A percentile compares a stretch with the other conserved stretches of the same genome.
Evolutionary conservation across 2,888 invertebrate species (phyloP).

Genomic region (Leucoptera coffeella): DNA sequence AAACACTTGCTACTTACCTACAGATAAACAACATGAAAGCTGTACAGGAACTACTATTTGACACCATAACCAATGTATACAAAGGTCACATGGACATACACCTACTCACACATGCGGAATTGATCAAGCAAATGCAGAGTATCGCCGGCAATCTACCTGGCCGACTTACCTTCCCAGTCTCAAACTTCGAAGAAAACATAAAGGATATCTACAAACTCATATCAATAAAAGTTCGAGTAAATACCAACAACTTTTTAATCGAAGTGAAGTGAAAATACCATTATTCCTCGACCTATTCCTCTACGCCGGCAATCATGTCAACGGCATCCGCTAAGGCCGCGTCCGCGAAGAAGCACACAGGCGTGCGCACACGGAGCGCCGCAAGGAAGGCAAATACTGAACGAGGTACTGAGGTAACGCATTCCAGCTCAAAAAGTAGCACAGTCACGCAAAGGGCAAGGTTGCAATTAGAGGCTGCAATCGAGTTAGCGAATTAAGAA

Average conservation of each 20-base stretch:
- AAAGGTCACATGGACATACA: slow-evolving; percentile 9
- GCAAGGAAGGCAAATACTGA: no score
- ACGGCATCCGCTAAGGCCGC: no score
- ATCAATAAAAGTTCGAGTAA: slow-evolving; percentile 7
- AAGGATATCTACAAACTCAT: slow-evolving; percentile 8
- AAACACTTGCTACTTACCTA: slow-evolving; percentile 4
- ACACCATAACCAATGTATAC: slow-evolving; percentile 8
- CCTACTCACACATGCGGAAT: slow-evolving; percentile 6
- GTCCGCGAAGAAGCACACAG: no score
- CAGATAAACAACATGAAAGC: no score
- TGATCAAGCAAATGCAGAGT: slow-evolving; percentile 5
- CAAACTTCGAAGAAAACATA: slow-evolving; percentile 6
- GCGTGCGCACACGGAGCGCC: no score
- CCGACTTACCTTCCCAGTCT: slow-evolving; percentile 6
- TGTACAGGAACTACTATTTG: slow-evolving; percentile 8
- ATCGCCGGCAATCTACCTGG: slow-evolving; percentile 8
- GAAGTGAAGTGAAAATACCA: slow-evolving; percentile 7
- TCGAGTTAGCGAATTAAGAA: no score
- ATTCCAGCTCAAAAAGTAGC: no score
- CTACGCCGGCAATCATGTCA: no score
- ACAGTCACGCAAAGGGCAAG: no score
- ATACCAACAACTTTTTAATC: slow-evolving; percentile 6
- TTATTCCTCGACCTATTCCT: slow-evolving; percentile 4
- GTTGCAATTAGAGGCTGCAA: no score
- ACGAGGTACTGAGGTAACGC: no score